Percentiles rank a stretch among this genome's conserved stretches.
phyloP scores from a whole-genome alignment of 1,140 invertebrate genomes.

The Kradibia gibbosae region DNA sequence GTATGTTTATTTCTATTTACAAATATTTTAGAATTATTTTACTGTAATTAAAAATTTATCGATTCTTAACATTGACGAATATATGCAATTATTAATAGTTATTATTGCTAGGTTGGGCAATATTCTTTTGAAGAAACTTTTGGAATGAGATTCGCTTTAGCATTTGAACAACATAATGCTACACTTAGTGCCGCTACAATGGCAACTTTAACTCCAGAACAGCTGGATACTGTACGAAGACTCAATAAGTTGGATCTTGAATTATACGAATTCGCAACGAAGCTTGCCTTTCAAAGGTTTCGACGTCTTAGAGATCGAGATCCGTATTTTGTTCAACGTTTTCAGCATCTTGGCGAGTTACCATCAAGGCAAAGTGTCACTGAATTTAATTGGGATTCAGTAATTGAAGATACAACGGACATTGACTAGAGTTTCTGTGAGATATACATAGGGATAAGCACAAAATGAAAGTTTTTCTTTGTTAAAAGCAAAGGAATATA shows the following conservation, averaged over 20 bases:
- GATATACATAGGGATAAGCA: constrained; percentile 38
- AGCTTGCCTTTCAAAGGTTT: constrained; percentile 88
- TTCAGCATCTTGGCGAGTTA: constrained; percentile 84
- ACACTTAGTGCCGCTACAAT: constrained; percentile 86
- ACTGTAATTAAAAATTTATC: not conserved
- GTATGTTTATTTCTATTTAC: not conserved
- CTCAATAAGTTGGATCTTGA: constrained; percentile 93
- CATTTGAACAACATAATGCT: constrained; percentile 92
- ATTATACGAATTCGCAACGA: constrained; percentile 94
- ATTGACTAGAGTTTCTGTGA: constrained; percentile 61
- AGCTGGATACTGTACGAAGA: constrained; percentile 82
- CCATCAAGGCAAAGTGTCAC: constrained; percentile 80
- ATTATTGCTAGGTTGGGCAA: constrained; percentile 82
- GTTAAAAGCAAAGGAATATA: not conserved
- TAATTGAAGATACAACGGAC: constrained; percentile 80
- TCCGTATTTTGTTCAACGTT: constrained; percentile 84
- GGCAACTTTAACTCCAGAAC: constrained; percentile 80
- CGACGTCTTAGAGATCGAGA: constrained; percentile 85
- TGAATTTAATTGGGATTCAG: constrained; percentile 90
- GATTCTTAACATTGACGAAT: not conserved
- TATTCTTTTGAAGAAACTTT: constrained; percentile 99
- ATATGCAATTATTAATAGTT: not conserved
- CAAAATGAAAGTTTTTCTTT: constrained; percentile 46
- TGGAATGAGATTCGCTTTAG: constrained; percentile 89
- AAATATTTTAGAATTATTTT: not conserved